These are phyloP conservation scores for Colossoma macropomum DNA, from an alignment of 2,113 vertebrate genomes.

Conservation along the genomic window DNA sequence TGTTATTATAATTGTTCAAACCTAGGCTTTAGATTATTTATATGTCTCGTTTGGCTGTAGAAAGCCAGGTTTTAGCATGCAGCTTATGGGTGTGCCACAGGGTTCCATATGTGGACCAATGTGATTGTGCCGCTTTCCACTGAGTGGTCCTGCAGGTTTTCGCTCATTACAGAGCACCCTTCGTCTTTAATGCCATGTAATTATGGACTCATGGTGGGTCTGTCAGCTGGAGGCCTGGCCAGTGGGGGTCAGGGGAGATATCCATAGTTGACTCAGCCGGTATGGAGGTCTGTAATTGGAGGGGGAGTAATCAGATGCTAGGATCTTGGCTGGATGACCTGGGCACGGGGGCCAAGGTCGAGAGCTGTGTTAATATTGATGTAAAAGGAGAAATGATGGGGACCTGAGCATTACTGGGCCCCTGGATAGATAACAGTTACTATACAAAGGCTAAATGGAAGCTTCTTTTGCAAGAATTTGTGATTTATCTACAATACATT, in stretches of 20 bases:
- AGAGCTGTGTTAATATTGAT: constrained; percentile 57
- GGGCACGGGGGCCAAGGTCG: background rate
- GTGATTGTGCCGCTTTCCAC: constrained; percentile 26
- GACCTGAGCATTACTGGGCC: background rate
- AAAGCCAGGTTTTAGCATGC: constrained; percentile 24
- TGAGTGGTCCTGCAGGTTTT: constrained; percentile 43
- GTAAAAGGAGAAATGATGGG: constrained; percentile 36
- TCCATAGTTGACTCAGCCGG: constrained; percentile 17
- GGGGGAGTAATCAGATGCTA: constrained; percentile 44
- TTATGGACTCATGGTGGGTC: constrained; percentile 53
- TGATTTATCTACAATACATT: background rate
- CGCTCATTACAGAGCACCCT: constrained; percentile 53
- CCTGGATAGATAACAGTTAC: constrained; percentile 20
- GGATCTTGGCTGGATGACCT: constrained; percentile 25
- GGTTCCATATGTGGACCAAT: constrained; percentile 37
- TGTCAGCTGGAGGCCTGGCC: constrained; percentile 44
- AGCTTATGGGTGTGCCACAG: constrained; percentile 28
- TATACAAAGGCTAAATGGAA: background rate
- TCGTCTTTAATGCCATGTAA: constrained; percentile 55
- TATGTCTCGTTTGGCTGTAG: background rate
- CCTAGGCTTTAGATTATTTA: no score
- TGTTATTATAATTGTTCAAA: background rate
- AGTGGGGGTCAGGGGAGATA: constrained; percentile 44
- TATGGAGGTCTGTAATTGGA: constrained; percentile 21
- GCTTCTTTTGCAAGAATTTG: background rate